These are phyloP conservation scores for Pelusios castaneus DNA, from an alignment of 2,113 vertebrate species.

Conservation along the genomic window DNA sequence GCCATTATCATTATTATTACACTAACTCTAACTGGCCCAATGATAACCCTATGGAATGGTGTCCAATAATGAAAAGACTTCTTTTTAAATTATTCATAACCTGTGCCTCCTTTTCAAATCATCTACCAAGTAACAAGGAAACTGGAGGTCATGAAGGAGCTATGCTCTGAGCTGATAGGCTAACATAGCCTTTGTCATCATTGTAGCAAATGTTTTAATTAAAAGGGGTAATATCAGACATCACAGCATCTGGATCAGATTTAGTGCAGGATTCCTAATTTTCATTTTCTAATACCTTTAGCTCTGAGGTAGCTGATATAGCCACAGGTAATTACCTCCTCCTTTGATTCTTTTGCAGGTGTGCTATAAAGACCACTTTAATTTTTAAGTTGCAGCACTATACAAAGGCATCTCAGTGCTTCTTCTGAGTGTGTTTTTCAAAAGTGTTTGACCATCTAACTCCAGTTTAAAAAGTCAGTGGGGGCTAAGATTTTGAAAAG, in stretches of 20 bases:
- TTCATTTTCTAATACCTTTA: not conserved
- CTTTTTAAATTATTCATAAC: not conserved
- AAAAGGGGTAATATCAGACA: not conserved
- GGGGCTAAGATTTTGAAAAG: not conserved
- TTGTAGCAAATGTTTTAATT: slow-evolving; percentile 47
- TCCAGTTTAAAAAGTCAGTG: no score
- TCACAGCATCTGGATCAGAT: slow-evolving; percentile 8
- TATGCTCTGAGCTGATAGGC: not conserved
- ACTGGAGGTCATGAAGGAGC: not conserved
- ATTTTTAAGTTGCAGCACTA: not conserved
- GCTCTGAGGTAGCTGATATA: not conserved
- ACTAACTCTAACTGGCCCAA: not conserved
- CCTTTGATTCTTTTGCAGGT: not conserved
- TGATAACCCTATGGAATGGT: slow-evolving; percentile 3
- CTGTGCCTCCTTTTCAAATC: not conserved
- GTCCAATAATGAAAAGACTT: not conserved
- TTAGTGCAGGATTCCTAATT: slow-evolving; percentile 15
- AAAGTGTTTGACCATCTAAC: no score
- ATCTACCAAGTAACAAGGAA: not conserved
- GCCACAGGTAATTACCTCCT: not conserved
- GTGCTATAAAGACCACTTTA: not conserved
- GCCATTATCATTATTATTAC: not conserved
- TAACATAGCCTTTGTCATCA: not conserved
- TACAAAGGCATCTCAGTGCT: not conserved
- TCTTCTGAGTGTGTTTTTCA: not conserved